phyloP scores from a whole-genome alignment of 2,797 vertebrate species.

The Lutra lutra region DNA sequence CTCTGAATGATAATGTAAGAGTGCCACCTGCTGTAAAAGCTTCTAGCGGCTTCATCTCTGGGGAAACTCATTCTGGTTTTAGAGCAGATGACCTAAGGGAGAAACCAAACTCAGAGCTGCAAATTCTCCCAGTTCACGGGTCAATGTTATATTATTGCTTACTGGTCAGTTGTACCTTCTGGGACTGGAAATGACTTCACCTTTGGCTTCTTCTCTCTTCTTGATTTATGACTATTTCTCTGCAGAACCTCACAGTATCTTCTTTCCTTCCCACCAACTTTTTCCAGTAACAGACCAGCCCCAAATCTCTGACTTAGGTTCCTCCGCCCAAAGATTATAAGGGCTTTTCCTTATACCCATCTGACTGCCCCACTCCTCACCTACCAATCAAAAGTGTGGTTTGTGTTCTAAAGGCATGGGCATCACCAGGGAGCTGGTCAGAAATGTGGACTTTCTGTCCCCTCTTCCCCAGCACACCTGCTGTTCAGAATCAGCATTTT shows the following conservation, averaged over 20 bases:
- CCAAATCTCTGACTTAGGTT: neutral
- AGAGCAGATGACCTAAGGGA: neutral
- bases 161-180: neutral
- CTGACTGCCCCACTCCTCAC: neutral
- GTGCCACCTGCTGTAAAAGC: constrained; percentile 70
- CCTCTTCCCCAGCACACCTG: neutral
- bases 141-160: neutral
- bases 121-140: neutral
- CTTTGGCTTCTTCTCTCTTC: neutral
- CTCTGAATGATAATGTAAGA: neutral
- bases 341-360: neutral
- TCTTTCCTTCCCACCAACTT: neutral
- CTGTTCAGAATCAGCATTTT: neutral
- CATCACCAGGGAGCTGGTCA: neutral
- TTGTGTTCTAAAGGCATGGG: neutral
- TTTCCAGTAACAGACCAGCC: neutral
- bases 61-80: neutral
- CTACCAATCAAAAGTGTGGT: neutral
- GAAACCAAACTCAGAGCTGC: constrained; percentile 24
- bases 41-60: neutral
- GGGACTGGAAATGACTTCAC: neutral
- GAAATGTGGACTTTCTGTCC: neutral
- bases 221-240: neutral
- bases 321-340: neutral
- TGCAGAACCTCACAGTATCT: neutral